Evolutionary conservation across 1,140 invertebrate genomes (phyloP).

Genomic region (Trachymyrmex cornetzi): DNA sequence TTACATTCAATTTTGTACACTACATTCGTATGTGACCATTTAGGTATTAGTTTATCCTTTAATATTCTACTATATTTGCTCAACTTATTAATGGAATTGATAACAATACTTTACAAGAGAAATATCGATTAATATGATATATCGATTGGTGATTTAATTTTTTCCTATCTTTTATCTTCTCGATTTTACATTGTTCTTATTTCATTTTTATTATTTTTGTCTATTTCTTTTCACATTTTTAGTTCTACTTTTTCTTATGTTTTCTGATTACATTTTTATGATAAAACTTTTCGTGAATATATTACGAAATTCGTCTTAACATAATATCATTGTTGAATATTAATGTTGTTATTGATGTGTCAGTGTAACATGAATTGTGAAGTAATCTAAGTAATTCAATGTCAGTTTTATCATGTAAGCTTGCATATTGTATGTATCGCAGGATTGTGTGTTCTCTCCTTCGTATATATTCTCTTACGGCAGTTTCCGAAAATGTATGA

Average conservation of each 20-base stretch:
- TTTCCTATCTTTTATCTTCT: not conserved
- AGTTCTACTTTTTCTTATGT: too few species aligned
- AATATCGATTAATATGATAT: not conserved
- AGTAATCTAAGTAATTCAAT: slow-evolving; percentile 4
- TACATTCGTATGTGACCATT: too few species aligned
- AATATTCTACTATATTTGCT: too few species aligned
- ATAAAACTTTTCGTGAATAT: not conserved
- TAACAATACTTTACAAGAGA: not conserved
- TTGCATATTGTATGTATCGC: not conserved
- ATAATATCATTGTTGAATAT: slow-evolving; percentile 26
- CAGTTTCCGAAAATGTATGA: slow-evolving; percentile 54
- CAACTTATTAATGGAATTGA: not conserved
- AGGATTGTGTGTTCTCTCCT: not conserved
- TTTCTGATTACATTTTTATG: not conserved
- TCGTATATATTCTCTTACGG: slow-evolving; percentile 33
- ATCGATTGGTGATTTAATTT: not conserved
- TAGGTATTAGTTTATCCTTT: too few species aligned
- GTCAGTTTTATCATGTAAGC: slow-evolving; percentile 18
- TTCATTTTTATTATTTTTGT: not conserved
- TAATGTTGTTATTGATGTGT: slow-evolving; percentile 32
- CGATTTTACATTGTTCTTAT: not conserved
- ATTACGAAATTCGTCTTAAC: not conserved
- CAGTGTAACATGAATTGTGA: not conserved
- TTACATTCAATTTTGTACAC: too few species aligned
- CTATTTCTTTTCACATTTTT: not conserved